Evolutionary conservation across 2,888 invertebrate genomes (phyloP), one percentile per base, ranked within the genome.

Genomic region (Bombylius major): DNA sequence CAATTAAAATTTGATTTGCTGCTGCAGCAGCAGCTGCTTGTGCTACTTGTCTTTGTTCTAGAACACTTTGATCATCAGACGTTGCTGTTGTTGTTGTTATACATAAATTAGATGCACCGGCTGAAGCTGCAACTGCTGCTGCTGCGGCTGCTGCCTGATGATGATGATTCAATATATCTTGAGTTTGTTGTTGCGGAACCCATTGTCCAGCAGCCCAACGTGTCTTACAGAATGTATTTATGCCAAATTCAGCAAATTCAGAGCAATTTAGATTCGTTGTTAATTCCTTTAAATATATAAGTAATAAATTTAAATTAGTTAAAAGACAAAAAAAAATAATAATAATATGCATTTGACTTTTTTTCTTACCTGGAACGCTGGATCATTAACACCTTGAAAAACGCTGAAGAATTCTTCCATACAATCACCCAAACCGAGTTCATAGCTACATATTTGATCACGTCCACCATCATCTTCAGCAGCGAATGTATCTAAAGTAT

Each of bases 321-420:
- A 2, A 3, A 23, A 23, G 23, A 23, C 23, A 23, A 23, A 23
- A 23, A 23, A 23, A 23, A 14, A n/a, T n/a, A n/a, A n/a, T n/a
- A n/a, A 44, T 48, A 23, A 45, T 48, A 32, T 39, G 39, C 3
- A 11, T 39, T 34, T 36, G 9, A 36, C 42, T 9, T 7, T 42
- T 42, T 23, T 14, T 56, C 60, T 61, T 64, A 70, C 70, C 65
- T 70, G 70, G 54, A 71, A 58, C 54, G 70, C 66, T 52, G 69
- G 68, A 60, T 71, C 70, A 48, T 66, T 65, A 14, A 66, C 65
- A 56, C 65, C 65, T 57, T 70, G 69, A 58, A 70, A 66, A 55
- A 72, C 72, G 64, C 71, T 72, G 61, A 75, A 72, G 59, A 75
- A 70, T 51, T 74, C 74, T 59, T 75, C 75, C 65, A 73, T 68